Evolutionary conservation across 2,888 invertebrate genomes (phyloP), one percentile per base, ranked within the genome.

Genomic region (Meiosimyza platycephala): DNA sequence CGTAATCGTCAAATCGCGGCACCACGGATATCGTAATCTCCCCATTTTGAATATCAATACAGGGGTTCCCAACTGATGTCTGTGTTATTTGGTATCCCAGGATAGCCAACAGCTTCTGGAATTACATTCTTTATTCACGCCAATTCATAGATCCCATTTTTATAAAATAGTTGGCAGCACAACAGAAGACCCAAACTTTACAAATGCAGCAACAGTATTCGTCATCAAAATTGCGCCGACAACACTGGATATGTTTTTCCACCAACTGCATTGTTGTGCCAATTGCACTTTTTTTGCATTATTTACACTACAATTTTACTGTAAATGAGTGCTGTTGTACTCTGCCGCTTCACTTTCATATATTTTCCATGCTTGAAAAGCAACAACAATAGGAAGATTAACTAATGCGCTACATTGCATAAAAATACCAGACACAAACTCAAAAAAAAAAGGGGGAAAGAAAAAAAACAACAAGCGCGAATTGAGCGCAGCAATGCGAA

Each of bases 151-250:
- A n/a, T n/a, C n/a, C n/a, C n/a, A n/a, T n/a, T n/a, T n/a, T n/a
- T n/a, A n/a, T n/a, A n/a, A n/a, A 40, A 40, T 9, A 51, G 50
- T 60, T 69, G 69, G 69, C 69, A 69, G 51, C 48, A 52, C 69
- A 50, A 18, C 12, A 22, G 13, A 16, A 57, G 16, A 7, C 33
- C 1, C 54, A 40, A 6, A 28, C 28, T 28, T n/a, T 6, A 47
- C 16, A 47, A 28, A 3, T 48, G 11, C 60, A 51, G 51, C 60
- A n/a, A 18, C 57, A 11, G n/a, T 28, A 50, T 6, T 12, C 33
- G 11, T 40, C 15, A 16, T 50, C 16, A 62, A 40, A 11, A 54
- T 33, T 40, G 6, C 18, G 9, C 13, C 7, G 33, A 9, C 60
- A 69, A 18, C 63, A 62, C 54, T 63, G 54, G 54, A 13, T 51